A percentile compares a stretch with the other conserved stretches of the same genome.
Conservation (phyloP, 2,888 invertebrate genomes). For the Neuroscelio doddi region DNA sequence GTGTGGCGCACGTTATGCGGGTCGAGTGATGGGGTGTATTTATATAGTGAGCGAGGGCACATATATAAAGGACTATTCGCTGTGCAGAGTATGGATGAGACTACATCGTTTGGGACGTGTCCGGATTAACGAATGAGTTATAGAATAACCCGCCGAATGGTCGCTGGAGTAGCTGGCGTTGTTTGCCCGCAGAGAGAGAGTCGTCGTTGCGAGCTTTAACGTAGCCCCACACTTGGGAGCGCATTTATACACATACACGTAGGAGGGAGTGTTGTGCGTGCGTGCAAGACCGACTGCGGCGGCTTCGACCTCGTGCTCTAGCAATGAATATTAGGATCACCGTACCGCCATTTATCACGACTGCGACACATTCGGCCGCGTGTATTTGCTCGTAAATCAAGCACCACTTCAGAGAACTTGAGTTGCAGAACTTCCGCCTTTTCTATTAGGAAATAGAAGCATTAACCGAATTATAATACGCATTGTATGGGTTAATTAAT, state of each 20-base stretch:
- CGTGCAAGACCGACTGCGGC: constrained; percentile 20
- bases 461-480: constrained; percentile 43
- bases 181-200: constrained; percentile 34
- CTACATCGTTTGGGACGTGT: constrained; percentile 66
- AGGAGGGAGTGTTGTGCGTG: constrained; percentile 16
- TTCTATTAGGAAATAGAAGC: constrained; percentile 31
- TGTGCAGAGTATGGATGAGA: constrained; percentile 34
- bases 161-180: constrained; percentile 51
- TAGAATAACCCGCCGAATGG: constrained; percentile 63
- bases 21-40: too few species aligned
- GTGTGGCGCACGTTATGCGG: too few species aligned
- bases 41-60: background rate
- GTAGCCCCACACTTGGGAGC: background rate
- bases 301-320: constrained; percentile 46
- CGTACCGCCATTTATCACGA: constrained; percentile 49
- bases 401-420: too few species aligned
- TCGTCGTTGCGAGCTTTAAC: constrained; percentile 8
- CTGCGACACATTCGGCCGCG: constrained; percentile 42
- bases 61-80: constrained; percentile 18
- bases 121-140: constrained; percentile 67
- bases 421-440: too few species aligned
- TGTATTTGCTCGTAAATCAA: constrained; percentile 48
- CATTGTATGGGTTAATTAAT: constrained; percentile 46
- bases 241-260: constrained; percentile 6
- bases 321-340: constrained; percentile 59